Percentiles rank a stretch among this genome's conserved stretches.
Conservation (phyloP, 2,797 vertebrate genomes). For the Myotis myotis region DNA sequence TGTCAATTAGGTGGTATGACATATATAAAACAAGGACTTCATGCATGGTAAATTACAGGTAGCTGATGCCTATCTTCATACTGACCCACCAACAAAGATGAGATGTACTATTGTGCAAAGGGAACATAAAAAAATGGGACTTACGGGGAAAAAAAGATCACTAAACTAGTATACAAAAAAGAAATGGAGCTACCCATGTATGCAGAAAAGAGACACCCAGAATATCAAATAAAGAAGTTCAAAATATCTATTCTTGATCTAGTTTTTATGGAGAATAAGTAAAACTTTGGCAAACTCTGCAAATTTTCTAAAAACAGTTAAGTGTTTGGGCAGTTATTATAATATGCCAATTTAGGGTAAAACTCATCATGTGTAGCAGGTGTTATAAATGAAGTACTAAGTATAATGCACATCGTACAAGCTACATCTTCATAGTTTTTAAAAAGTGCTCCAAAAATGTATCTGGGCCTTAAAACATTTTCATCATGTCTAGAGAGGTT, state of each 20-base stretch:
- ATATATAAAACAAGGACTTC: neutral
- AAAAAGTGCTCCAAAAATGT: neutral
- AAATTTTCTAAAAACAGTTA: neutral
- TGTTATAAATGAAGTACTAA: neutral
- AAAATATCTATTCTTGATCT: neutral
- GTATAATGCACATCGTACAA: neutral
- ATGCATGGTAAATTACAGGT: neutral
- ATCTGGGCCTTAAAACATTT: neutral
- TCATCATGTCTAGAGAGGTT: neutral
- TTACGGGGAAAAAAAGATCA: rapidly evolving
- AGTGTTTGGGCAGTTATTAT: neutral
- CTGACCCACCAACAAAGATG: neutral
- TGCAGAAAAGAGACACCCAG: neutral
- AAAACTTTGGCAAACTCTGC: neutral
- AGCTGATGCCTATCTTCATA: neutral
- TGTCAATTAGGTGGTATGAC: neutral
- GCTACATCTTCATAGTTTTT: neutral
- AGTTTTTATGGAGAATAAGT: neutral
- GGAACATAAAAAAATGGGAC: neutral
- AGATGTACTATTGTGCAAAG: neutral
- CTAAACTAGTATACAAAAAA: neutral
- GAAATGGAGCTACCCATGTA: neutral
- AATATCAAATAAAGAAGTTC: neutral
- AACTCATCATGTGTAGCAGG: neutral
- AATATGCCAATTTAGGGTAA: neutral